Base-by-base conservation (phyloP, 2,113 vertebrate genomes). In the Peromyscus californicus region DNA sequence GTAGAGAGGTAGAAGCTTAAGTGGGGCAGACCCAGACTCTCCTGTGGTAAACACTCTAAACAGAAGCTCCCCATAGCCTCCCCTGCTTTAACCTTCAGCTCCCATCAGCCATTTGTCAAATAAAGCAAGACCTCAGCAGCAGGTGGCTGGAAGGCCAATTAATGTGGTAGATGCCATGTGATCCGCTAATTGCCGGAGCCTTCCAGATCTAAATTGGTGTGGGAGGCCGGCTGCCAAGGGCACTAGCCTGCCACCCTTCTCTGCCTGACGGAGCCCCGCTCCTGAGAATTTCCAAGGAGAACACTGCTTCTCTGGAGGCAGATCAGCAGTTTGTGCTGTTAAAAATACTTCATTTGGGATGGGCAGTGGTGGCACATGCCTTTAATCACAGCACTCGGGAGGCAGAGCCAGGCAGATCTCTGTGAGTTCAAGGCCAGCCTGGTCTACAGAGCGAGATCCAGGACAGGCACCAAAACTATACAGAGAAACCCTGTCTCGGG, bases 71-170 rank as follows among this genome's bases (percentile, higher is more conserved):
- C 19, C 7, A 69, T 39, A 22, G 72, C 45, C 89, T 57, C 84
- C 59, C 1, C 39, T 69, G 76, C 80, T 74, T 29, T 93, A 67
- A 89, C 93, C 97, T 92, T 33, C 36, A 22, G 42, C 24, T 97
- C 96, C 95, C 94, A 90, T 80, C 48, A 17, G 51, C 87, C 87
- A 86, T 93, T 3, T 0, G 90, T 97, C 13, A 96, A 94, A 97
- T n/a, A 93, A 92, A 96, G 88, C 91, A 33, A 78, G 67, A 72
- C 86, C 89, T 95, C 67, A 5, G 75, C 70, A 63, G 96, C 98
- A 98, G 98, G 98, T 98, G 98, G 97, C 89, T 89, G 90, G 33
- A 19, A 67, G 75, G 74, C 94, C 97, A 96, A 87, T 93, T 94
- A 22, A 0, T 93, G 97, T 97, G 87, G 89, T 96, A 97, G 96